phyloP scores from a whole-genome alignment of 2,113 vertebrate genomes.

The Columbina picui region DNA sequence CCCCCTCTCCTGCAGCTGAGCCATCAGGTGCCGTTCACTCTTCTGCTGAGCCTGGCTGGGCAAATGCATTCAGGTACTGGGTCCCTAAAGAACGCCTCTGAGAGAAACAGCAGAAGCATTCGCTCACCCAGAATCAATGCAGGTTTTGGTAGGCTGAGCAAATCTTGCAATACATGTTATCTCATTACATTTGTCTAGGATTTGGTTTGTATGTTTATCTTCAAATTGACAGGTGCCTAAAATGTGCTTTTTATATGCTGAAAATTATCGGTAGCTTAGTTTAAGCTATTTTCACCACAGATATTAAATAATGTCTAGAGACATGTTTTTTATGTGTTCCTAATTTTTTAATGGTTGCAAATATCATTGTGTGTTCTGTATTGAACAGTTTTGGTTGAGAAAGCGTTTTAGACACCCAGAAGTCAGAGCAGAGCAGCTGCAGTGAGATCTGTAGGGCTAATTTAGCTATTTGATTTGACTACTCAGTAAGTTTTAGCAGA shows the following conservation, averaged over 20 bases:
- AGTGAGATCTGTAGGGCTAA: not conserved
- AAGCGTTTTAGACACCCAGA: not conserved
- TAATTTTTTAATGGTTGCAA: not conserved
- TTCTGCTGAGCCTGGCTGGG: not conserved
- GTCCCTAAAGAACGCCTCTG: not conserved
- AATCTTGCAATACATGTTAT: not conserved
- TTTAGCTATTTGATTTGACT: not conserved
- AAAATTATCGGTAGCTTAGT: not conserved
- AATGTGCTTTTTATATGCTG: not conserved
- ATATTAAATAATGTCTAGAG: not conserved
- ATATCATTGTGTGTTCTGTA: not conserved
- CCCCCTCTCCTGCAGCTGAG: not conserved
- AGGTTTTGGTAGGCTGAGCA: not conserved
- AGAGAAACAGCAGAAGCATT: not conserved
- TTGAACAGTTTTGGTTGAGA: not conserved
- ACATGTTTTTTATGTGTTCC: not conserved
- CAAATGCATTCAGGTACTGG: rapidly evolving
- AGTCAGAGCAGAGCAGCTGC: not conserved
- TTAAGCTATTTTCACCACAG: not conserved
- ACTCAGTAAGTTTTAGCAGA: not conserved
- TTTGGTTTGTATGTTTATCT: not conserved
- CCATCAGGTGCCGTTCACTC: not conserved
- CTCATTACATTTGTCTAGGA: not conserved
- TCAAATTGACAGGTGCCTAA: not conserved
- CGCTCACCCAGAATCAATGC: not conserved